Evolutionary conservation across 2,113 vertebrate species (phyloP).

Genomic region (Oenanthe oenanthe): DNA sequence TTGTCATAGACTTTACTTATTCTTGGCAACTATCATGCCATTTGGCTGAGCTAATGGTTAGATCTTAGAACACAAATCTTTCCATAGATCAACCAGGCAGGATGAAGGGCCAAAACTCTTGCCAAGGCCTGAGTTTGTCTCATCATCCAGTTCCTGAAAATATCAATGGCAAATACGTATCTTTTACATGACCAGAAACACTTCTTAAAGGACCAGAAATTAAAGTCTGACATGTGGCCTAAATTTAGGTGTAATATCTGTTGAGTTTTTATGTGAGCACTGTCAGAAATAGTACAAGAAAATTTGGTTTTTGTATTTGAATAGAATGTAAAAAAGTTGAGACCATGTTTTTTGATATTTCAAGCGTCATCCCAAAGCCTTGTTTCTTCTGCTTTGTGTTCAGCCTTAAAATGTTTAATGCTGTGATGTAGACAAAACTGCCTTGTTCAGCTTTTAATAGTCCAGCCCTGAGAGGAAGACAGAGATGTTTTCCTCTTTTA

Average conservation of each 20-base stretch:
- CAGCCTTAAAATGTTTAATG: background rate
- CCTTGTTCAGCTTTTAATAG: background rate
- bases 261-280: background rate
- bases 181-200: background rate
- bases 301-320: background rate
- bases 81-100: background rate
- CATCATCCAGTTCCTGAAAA: background rate
- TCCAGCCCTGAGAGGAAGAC: background rate
- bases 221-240: background rate
- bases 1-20: slow-evolving; percentile 45
- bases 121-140: background rate
- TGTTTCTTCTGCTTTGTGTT: background rate
- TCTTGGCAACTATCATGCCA: slow-evolving; percentile 11
- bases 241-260: background rate
- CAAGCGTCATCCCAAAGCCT: background rate
- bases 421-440: background rate
- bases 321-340: background rate
- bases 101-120: background rate
- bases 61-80: slow-evolving; percentile 42
- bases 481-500: background rate
- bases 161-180: background rate
- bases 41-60: slow-evolving; percentile 23
- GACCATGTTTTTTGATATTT: background rate
- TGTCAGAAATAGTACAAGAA: background rate
- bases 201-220: background rate